Conservation (phyloP, 1,140 invertebrate genomes). For the Apocrypta bakeri region DNA sequence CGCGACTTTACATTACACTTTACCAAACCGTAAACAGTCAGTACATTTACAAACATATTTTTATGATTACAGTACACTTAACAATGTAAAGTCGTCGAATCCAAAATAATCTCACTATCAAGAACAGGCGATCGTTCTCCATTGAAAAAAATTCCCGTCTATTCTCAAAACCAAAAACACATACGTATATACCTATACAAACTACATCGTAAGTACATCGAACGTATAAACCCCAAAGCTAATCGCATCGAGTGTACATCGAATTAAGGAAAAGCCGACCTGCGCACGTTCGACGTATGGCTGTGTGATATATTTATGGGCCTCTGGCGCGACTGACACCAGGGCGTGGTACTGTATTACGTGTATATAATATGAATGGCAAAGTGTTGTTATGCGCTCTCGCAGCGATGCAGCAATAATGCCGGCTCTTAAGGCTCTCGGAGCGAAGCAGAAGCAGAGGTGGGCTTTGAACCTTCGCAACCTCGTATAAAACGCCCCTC, state of each 20-base stretch:
- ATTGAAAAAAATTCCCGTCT: too few species aligned
- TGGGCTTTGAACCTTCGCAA: conserved; percentile 48
- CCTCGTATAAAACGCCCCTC: conserved; percentile 70
- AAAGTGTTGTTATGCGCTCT: background rate
- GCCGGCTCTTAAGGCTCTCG: too few species aligned
- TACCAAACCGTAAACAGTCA: too few species aligned
- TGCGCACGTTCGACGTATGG: background rate
- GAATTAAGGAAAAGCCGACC: background rate
- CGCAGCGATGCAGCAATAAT: conserved; percentile 16
- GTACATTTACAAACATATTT: too few species aligned
- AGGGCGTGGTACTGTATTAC: conserved; percentile 17
- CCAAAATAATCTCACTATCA: too few species aligned
- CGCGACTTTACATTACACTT: too few species aligned
- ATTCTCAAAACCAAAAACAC: too few species aligned
- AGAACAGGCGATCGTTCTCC: too few species aligned
- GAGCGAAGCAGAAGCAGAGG: background rate
- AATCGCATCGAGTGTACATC: background rate
- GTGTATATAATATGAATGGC: background rate
- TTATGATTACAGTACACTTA: too few species aligned
- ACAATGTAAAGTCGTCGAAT: too few species aligned
- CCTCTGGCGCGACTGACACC: background rate
- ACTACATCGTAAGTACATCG: too few species aligned
- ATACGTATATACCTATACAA: too few species aligned
- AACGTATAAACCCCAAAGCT: background rate
- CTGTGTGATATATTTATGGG: background rate